A percentile compares a stretch with the other conserved stretches of the same genome.
These are phyloP conservation scores for Microvelia longipes DNA, from an alignment of 1,140 invertebrate genomes.

Conservation along the genomic window DNA sequence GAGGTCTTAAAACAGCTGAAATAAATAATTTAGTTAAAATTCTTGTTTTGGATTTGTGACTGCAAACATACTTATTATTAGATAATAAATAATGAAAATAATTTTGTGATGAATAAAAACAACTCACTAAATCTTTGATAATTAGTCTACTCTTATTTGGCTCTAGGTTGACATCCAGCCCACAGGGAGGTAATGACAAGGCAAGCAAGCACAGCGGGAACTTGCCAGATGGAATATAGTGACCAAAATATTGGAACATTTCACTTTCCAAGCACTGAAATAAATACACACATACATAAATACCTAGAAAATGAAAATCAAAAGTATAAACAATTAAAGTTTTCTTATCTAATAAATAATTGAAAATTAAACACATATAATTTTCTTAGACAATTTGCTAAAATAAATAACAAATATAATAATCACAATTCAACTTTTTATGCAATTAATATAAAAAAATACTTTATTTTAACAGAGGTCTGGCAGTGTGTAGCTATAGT, in stretches of 20 bases:
- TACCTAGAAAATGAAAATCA: not conserved
- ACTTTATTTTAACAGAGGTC: too few relatives aligned
- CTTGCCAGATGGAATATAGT: slow-evolving; percentile 25
- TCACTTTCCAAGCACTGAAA: slow-evolving; percentile 12
- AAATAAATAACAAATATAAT: too few relatives aligned
- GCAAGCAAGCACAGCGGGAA: slow-evolving; percentile 33
- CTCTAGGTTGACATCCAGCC: slow-evolving; percentile 46
- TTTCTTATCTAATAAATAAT: not conserved
- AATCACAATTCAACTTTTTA: too few relatives aligned
- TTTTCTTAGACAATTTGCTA: too few relatives aligned
- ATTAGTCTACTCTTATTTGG: slow-evolving; percentile 45
- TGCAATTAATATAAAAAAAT: too few relatives aligned
- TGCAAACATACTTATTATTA: too few relatives aligned
- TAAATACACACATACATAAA: slow-evolving; percentile 1
- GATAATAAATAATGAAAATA: too few relatives aligned
- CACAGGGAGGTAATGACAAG: slow-evolving; percentile 32
- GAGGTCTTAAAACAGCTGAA: too few relatives aligned
- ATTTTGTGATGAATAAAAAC: too few relatives aligned
- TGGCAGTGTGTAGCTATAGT: too few relatives aligned
- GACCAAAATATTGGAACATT: slow-evolving; percentile 19
- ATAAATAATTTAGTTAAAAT: too few relatives aligned
- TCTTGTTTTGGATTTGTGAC: too few relatives aligned
- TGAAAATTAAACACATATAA: not conserved
- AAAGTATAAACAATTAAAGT: not conserved
- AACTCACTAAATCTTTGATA: slow-evolving; percentile 33